Percentiles rank a stretch among this genome's conserved stretches.
These are phyloP conservation scores for Linurgus olivaceus DNA, from an alignment of 2,797 vertebrate genomes.

Conservation along the genomic window DNA sequence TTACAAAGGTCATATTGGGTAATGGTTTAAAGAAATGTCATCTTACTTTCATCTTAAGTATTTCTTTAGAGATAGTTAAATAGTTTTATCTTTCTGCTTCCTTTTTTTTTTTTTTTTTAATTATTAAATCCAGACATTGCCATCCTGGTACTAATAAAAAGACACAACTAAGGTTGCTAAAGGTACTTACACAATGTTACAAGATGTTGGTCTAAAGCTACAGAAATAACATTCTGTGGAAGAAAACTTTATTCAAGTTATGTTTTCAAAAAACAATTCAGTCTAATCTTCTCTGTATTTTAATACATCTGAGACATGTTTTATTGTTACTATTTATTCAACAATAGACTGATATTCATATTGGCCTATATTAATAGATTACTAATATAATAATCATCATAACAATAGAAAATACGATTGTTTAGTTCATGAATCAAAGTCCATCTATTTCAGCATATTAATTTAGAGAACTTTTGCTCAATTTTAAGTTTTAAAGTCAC, in stretches of 20 bases:
- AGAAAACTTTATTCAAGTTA: neutral
- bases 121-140: neutral
- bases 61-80: neutral
- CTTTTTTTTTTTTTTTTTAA: neutral
- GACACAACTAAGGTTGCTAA: neutral
- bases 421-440: neutral
- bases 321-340: neutral
- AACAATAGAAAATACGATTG: neutral
- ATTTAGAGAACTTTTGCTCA: neutral
- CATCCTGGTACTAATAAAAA: neutral
- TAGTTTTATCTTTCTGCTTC: neutral
- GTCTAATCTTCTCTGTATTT: neutral
- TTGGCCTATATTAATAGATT: neutral
- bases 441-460: neutral
- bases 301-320: neutral
- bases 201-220: neutral
- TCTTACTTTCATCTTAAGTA: neutral
- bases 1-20: slow-evolving; percentile 37
- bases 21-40: neutral
- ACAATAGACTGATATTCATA: neutral
- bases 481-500: neutral
- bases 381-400: neutral
- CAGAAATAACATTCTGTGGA: neutral
- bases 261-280: neutral
- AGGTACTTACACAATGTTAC: neutral